phyloP scores from a whole-genome alignment of 2,113 vertebrate genomes.

The Tor tambroides region DNA sequence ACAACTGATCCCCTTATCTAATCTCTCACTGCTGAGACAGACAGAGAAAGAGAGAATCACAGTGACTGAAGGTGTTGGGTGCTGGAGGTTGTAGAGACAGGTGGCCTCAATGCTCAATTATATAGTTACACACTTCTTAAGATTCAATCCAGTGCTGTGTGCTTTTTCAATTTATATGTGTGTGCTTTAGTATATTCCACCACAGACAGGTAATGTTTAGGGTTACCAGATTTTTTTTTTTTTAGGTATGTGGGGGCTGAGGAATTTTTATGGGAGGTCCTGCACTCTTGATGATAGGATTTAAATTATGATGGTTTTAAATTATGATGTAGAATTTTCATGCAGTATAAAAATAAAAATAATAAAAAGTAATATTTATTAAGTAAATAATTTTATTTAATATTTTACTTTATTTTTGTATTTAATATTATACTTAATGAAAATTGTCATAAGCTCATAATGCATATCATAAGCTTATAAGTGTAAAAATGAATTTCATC shows the following conservation, averaged over 20 bases:
- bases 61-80: slow-evolving; percentile 10
- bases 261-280: no score
- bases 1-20: slow-evolving; percentile 57
- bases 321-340: no score
- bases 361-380: no score
- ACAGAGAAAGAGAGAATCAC: background rate
- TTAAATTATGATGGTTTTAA: background rate
- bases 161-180: background rate
- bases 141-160: background rate
- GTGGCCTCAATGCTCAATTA: background rate
- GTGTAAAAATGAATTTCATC: no score
- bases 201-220: background rate
- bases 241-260: no score
- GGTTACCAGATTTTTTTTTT: background rate
- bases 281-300: background rate
- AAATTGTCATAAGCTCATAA: no score
- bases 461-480: no score
- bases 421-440: no score
- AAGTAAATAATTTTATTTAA: no score
- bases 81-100: slow-evolving; percentile 21
- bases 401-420: no score
- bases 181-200: background rate
- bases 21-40: slow-evolving; percentile 41
- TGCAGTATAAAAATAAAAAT: no score
- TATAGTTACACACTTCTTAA: background rate